These are phyloP conservation scores for Drosophila bocki DNA, from an alignment of 1,140 invertebrate species.

Conservation along the genomic window DNA sequence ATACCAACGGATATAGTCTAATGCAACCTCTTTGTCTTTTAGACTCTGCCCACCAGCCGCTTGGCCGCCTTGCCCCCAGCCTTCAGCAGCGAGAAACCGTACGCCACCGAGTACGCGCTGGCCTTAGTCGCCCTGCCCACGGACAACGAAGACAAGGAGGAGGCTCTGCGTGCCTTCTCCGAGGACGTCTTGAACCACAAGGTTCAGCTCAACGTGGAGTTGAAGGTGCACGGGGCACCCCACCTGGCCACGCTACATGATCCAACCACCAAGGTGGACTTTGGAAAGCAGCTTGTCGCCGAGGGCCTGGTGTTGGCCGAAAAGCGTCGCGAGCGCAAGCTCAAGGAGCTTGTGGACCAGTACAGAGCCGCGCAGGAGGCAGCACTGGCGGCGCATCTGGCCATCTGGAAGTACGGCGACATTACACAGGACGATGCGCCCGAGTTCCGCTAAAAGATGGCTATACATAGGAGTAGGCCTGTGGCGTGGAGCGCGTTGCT, in stretches of 20 bases:
- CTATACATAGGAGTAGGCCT: constrained; percentile 61
- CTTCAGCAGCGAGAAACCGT: constrained; percentile 91
- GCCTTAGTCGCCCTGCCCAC: constrained; percentile 93
- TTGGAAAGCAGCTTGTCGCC: constrained; percentile 93
- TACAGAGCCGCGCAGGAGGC: constrained; percentile 94
- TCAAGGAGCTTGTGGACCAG: constrained; percentile 92
- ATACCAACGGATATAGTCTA: background rate
- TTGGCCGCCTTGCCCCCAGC: constrained; percentile 92
- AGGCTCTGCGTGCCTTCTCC: constrained; percentile 90
- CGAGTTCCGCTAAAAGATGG: constrained; percentile 78
- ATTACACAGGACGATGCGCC: constrained; percentile 95
- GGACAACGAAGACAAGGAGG: constrained; percentile 92
- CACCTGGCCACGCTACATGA: constrained; percentile 91
- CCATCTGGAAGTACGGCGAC: constrained; percentile 98
- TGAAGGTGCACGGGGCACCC: constrained; percentile 86
- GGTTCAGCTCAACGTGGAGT: constrained; percentile 91
- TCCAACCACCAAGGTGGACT: constrained; percentile 91
- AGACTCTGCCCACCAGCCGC: constrained; percentile 86
- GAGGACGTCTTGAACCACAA: constrained; percentile 89
- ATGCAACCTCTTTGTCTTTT: constrained; percentile 1
- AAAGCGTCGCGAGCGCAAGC: constrained; percentile 91
- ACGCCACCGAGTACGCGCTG: constrained; percentile 94
- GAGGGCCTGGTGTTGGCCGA: constrained; percentile 95
- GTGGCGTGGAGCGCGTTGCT: constrained; percentile 64
- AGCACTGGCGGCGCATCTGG: constrained; percentile 93